Base-by-base conservation (phyloP, 1,140 invertebrate genomes). In the Orchestia grillus region DNA sequence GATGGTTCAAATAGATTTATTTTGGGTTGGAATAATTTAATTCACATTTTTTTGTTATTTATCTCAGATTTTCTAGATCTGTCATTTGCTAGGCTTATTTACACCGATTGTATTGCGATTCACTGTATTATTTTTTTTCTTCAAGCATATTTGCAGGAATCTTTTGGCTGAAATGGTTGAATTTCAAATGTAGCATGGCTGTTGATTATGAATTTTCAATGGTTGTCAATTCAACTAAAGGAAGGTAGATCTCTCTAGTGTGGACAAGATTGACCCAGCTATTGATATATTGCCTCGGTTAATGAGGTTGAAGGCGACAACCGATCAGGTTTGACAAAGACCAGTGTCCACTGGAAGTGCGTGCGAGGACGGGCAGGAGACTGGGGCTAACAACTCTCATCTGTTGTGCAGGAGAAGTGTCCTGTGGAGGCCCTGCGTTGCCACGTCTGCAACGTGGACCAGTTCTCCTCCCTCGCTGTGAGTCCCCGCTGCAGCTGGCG, bases 381-480 rank as follows among this genome's bases (percentile, higher is more conserved):
- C 62, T 36, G 62, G n/a, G n/a, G 62, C 62, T 36, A 36, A 77
- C 62, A 15, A 77, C 1, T 77, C 1, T 77, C 36, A 19, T 47
- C 23, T 94, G 45, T 28, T 94, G 44, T 47, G 44, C 92, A 94
- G 92, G 92, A 94, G 44, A 94, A 94, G 44, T 94, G 92, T 47
- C 92, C 92, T 4, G 92, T 94, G 43, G 92, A 94, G 36, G 92
- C 92, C 36, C 92, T 94, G 3, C 92, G 40, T 19, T 94, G 92
- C 44, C 43, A 94, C 43, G 44, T 94, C 44, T 94, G 92, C 44
- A 94, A 94, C 43, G 19, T 94, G 4, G 40, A 8, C 43, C 41
- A 44, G 41, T 94, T 94, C 44, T n/a, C 92, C 47, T 94, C 92
- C 43, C 6, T 94, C 19, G 28, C 40, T 40, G 92, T 94, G 92